Evolutionary conservation across 2,797 vertebrate species (phyloP), one percentile per base, ranked within the genome.

Genomic region (Sus cebifrons): DNA sequence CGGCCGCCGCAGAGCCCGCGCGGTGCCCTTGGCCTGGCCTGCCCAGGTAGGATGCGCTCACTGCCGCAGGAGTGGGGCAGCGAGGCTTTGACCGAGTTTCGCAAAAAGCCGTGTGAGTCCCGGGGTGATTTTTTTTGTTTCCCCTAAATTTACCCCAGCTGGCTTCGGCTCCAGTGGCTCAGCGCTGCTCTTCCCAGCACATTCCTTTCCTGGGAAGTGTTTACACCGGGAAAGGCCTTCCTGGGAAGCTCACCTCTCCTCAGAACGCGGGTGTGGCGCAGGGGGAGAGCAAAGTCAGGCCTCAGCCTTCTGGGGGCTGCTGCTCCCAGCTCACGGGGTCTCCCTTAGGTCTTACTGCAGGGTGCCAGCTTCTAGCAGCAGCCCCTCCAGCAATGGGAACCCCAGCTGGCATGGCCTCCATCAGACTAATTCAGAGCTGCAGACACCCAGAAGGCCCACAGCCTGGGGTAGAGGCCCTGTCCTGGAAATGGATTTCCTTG

Each of bases 171-270:
- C 64, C 65, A 21, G 70, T 64, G 93, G 64, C 83, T 79, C 95
- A 73, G 5, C 78, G 49, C 14, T 27, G 23, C 78, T 89, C 44
- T 95, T 89, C 94, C 97, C 73, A 21, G 86, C 56, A 8, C 95
- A 3, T 92, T 97, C 96, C 89, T 90, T 92, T 91, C 96, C 32
- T 93, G 56, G 60, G 94, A 97, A 56, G n/a, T 93, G 94, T 94
- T 94, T 97, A 21, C 86, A 23, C 93, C n/a, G 9, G 79, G 49
- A 92, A 93, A 32, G 56, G 95, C 86, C 89, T 32, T 25, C 91
- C 27, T 74, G 3, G 96, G 97, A 96, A 96, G 65, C 77, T 9
- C 86, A 86, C 92, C 96, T 95, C 79, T 60, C 54, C 52, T 71
- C 10, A 0, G 56, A 85, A 81, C 74, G 17, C 21, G 4, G 58